phyloP scores from a whole-genome alignment of 2,888 invertebrate species.

The Cryptus viduatorius region DNA sequence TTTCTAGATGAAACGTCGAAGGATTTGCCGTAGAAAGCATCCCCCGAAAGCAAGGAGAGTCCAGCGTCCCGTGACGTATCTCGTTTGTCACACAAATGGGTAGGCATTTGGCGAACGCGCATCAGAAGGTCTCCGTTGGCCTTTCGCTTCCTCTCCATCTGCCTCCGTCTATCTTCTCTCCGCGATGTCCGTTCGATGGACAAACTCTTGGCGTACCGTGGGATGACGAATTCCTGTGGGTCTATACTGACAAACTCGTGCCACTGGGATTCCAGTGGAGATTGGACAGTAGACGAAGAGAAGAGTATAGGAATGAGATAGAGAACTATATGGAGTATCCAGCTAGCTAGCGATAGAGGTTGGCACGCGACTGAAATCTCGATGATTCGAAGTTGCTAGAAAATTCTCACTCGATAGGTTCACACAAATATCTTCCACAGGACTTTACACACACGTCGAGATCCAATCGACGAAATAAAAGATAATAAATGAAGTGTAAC shows the following conservation, averaged over 20 bases:
- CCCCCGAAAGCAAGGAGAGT: conserved; percentile 41
- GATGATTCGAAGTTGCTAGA: conserved; percentile 53
- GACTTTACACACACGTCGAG: not conserved
- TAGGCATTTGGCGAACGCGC: conserved; percentile 82
- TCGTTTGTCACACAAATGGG: conserved; percentile 78
- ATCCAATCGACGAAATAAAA: conserved; percentile 7
- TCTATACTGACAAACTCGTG: conserved; percentile 80
- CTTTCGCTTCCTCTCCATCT: conserved; percentile 52
- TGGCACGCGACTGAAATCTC: conserved; percentile 66
- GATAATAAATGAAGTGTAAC: conserved; percentile 48
- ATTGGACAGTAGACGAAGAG: conserved; percentile 58
- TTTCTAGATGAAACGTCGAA: conserved; percentile 64
- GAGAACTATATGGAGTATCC: conserved; percentile 1
- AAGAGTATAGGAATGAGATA: conserved; percentile 52
- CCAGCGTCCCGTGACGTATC: conserved; percentile 64
- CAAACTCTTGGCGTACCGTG: conserved; percentile 54
- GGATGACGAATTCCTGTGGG: conserved; percentile 69
- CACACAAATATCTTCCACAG: conserved; percentile 30
- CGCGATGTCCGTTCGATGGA: conserved; percentile 56
- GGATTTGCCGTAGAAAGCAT: not conserved
- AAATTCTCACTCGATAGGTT: conserved; percentile 41
- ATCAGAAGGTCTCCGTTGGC: conserved; percentile 47
- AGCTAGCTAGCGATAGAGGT: not conserved
- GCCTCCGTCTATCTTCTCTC: conserved; percentile 48
- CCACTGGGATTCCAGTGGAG: conserved; percentile 66